Evolutionary conservation across 2,797 vertebrate species (phyloP).

Genomic region (Typhlichthys subterraneus): DNA sequence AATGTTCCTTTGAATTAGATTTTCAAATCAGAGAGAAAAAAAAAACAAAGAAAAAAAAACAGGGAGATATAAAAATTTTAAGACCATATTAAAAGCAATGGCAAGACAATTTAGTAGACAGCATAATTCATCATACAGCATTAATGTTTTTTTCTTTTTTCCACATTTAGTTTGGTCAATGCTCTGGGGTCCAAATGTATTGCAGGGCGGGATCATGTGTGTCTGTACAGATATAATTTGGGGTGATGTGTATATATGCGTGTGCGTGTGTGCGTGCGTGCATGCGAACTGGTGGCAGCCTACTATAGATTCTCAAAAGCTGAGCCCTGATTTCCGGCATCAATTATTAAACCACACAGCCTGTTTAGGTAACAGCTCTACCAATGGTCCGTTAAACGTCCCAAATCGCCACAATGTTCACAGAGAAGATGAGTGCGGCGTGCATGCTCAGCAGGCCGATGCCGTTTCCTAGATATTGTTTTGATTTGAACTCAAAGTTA

Average conservation of each 20-base stretch:
- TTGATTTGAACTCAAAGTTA: too few species aligned
- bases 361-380: constrained; percentile 69
- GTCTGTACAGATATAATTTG: constrained; percentile 44
- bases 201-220: constrained; percentile 47
- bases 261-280: constrained; percentile 15
- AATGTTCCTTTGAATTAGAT: constrained; percentile 64
- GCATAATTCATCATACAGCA: constrained; percentile 60
- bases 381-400: constrained; percentile 65
- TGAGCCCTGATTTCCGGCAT: constrained; percentile 66
- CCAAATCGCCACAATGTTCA: constrained; percentile 57
- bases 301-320: constrained; percentile 64
- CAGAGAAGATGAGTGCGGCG: constrained; percentile 33
- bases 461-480: constrained; percentile 28
- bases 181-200: constrained; percentile 36
- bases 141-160: constrained; percentile 47
- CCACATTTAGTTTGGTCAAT: constrained; percentile 51
- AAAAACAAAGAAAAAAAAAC: constrained; percentile 26
- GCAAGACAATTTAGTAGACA: constrained; percentile 58
- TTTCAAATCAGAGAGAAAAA: constrained; percentile 62
- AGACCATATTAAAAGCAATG: constrained; percentile 65
- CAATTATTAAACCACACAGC: constrained; percentile 76
- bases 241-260: neutral
- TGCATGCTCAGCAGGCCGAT: constrained; percentile 51
- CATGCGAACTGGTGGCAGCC: constrained; percentile 23
- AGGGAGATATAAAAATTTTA: constrained; percentile 68